phyloP scores from a whole-genome alignment of 2,113 vertebrate genomes.

The Ciconia stormi region DNA sequence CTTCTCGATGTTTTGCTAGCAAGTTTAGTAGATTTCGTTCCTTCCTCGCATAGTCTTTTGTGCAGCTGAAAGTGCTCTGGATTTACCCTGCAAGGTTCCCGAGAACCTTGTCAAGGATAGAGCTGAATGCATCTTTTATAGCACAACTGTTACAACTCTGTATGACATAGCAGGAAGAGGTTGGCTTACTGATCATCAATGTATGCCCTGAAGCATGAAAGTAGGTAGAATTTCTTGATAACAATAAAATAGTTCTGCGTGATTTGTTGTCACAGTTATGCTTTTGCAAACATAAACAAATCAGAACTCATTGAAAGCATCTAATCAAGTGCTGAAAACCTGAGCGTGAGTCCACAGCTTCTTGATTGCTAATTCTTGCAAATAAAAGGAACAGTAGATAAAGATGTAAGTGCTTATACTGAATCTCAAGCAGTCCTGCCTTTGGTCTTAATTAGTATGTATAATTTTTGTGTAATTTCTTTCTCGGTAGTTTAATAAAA shows the following conservation, averaged over 20 bases:
- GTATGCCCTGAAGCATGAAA: not conserved
- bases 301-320: not conserved
- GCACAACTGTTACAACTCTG: not conserved
- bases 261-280: not conserved
- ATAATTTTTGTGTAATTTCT: not conserved
- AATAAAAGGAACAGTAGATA: not conserved
- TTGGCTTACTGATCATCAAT: not conserved
- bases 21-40: not conserved
- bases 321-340: not conserved
- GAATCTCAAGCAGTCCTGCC: not conserved
- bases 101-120: not conserved
- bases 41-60: accelerated
- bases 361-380: not conserved
- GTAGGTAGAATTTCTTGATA: not conserved
- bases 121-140: not conserved
- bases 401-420: not conserved
- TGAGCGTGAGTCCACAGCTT: not conserved
- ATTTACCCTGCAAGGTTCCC: not conserved
- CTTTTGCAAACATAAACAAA: constrained; percentile 21
- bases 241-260: not conserved
- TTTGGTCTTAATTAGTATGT: not conserved
- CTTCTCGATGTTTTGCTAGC: not conserved
- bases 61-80: not conserved
- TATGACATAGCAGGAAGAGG: not conserved
- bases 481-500: not conserved